These are phyloP conservation scores for Mechanitis mazaeus DNA, from an alignment of 2,888 invertebrate species.

Conservation along the genomic window DNA sequence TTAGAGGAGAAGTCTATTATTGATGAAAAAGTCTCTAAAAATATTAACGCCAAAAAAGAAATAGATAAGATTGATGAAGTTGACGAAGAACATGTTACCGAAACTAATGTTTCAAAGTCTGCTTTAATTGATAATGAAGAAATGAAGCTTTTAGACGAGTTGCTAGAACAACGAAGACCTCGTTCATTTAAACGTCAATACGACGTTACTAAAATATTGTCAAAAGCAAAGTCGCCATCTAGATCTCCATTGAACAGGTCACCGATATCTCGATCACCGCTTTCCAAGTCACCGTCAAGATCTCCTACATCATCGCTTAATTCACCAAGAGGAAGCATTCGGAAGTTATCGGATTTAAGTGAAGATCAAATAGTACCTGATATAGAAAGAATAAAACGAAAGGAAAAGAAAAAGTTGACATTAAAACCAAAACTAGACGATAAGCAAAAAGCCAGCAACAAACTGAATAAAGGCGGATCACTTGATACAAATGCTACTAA, in stretches of 20 bases:
- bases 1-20: constrained; percentile 78
- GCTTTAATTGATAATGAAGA: constrained; percentile 78
- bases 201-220: constrained; percentile 62
- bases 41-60: constrained; percentile 45
- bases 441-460: constrained; percentile 55
- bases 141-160: constrained; percentile 71
- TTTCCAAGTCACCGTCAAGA: constrained; percentile 71
- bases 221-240: constrained; percentile 58
- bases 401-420: constrained; percentile 68
- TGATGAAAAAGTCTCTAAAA: constrained; percentile 52
- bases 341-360: constrained; percentile 71
- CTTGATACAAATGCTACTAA: constrained; percentile 68
- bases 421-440: constrained; percentile 67
- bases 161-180: constrained; percentile 70
- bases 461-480: constrained; percentile 70
- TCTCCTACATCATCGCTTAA: constrained; percentile 74
- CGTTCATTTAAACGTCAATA: constrained; percentile 70
- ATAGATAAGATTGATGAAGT: constrained; percentile 72
- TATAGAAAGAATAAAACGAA: constrained; percentile 69
- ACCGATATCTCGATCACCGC: constrained; percentile 66
- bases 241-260: constrained; percentile 70
- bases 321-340: constrained; percentile 70
- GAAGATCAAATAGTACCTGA: constrained; percentile 73
- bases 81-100: constrained; percentile 67
- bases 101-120: constrained; percentile 58